A percentile compares a stretch with the other conserved stretches of the same genome.
These are phyloP conservation scores for Pantherophis vulpinus DNA, from an alignment of 2,797 vertebrate species.

Conservation along the genomic window DNA sequence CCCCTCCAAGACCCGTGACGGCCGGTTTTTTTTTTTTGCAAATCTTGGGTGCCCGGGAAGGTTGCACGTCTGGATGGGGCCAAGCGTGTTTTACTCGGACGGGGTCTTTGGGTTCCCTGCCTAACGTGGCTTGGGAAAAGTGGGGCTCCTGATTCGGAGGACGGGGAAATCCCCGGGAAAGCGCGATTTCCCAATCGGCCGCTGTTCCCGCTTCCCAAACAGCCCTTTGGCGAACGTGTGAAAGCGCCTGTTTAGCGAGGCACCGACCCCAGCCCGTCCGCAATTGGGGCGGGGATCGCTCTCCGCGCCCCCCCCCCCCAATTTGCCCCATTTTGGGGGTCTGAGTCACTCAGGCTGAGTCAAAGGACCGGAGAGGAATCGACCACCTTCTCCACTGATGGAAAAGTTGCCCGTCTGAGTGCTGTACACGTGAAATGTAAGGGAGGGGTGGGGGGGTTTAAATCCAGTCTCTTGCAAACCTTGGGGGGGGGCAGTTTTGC, in stretches of 20 bases:
- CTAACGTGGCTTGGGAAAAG: neutral
- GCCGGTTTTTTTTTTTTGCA: neutral
- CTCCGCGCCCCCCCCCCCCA: neutral
- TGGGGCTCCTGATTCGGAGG: neutral
- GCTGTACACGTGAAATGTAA: neutral
- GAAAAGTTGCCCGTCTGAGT: neutral
- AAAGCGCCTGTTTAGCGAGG: neutral
- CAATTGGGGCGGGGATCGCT: neutral
- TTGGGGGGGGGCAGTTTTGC: constrained; percentile 41
- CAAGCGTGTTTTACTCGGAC: neutral
- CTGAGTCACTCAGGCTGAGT: neutral
- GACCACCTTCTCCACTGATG: neutral
- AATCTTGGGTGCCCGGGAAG: neutral
- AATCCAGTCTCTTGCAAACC: neutral
- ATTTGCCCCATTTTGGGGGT: neutral
- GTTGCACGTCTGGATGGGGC: neutral
- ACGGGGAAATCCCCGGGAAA: neutral
- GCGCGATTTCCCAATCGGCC: neutral
- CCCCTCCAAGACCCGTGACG: neutral
- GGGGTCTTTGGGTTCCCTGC: neutral
- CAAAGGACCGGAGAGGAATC: too few species aligned
- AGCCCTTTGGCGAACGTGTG: neutral
- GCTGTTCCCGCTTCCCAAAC: neutral
- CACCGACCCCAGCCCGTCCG: neutral
- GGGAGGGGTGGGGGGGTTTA: too few species aligned